Evolutionary conservation across 2,888 invertebrate species (phyloP).

Genomic region (Eupithecia exiguata): DNA sequence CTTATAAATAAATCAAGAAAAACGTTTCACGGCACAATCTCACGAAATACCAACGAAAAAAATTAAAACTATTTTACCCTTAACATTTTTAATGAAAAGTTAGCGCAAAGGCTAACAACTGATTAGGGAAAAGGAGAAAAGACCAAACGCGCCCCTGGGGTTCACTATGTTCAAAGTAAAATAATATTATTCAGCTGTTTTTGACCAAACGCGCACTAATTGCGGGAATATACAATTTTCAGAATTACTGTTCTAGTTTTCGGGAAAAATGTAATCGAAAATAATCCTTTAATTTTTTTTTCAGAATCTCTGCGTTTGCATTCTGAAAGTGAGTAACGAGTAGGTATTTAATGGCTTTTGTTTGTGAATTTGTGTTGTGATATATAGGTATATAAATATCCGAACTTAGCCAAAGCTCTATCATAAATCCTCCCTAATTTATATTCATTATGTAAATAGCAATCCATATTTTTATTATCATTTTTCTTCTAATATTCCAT

Average conservation of each 20-base stretch:
- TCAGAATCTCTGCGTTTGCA: no score
- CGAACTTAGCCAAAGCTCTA: no score
- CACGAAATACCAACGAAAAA: neutral
- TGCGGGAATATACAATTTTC: neutral
- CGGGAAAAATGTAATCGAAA: neutral
- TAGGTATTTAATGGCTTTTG: no score
- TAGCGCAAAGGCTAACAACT: slow-evolving; percentile 24
- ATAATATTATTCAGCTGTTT: neutral
- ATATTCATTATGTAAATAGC: no score
- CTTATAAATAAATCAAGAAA: neutral
- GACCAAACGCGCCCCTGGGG: slow-evolving; percentile 15
- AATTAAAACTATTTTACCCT: neutral
- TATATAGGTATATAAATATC: no score
- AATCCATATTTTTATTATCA: no score
- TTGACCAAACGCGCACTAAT: slow-evolving; percentile 1
- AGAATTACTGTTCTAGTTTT: neutral
- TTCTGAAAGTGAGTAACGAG: no score
- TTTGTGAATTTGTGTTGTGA: no score
- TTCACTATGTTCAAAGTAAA: neutral
- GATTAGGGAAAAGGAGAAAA: slow-evolving; percentile 7
- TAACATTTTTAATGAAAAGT: slow-evolving; percentile 22
- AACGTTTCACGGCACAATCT: neutral
- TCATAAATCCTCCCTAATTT: no score
- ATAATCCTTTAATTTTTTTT: no score
- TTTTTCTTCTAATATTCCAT: neutral